Percentiles rank a stretch among this genome's conserved stretches.
Evolutionary conservation across 2,888 invertebrate genomes (phyloP).

Genomic region (Xestia c-nigrum): DNA sequence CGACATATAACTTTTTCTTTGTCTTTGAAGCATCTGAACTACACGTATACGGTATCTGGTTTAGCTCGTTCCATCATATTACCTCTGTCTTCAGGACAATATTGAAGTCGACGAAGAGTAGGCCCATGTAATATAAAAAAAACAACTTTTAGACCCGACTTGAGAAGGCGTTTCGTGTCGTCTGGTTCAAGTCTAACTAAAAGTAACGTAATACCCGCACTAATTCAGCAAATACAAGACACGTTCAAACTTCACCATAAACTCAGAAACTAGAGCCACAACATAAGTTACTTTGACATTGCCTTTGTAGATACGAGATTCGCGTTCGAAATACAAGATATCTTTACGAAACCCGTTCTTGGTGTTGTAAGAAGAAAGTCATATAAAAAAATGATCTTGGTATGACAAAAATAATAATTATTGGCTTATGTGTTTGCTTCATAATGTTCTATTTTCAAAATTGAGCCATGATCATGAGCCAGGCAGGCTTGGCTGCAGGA

Average conservation of each 20-base stretch:
- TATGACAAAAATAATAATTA: conserved; percentile 11
- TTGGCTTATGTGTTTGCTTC: conserved; percentile 8
- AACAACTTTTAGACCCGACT: neutral
- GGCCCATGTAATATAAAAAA: too few relatives aligned
- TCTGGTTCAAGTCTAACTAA: neutral
- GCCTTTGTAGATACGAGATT: conserved; percentile 39
- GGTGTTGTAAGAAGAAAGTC: conserved; percentile 52
- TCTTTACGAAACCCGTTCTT: conserved; percentile 47
- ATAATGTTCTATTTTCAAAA: conserved; percentile 3
- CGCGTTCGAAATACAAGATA: conserved; percentile 28
- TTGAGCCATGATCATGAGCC: neutral
- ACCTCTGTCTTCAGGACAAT: too few relatives aligned
- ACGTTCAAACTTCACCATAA: conserved; percentile 34
- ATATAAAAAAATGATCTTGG: conserved; percentile 31
- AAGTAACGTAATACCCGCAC: neutral
- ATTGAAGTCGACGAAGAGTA: too few relatives aligned
- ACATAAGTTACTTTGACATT: conserved; percentile 51
- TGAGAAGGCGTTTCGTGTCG: neutral
- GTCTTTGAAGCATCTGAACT: too few relatives aligned
- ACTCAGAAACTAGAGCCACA: conserved; percentile 21
- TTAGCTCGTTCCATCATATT: too few relatives aligned
- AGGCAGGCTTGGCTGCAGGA: neutral
- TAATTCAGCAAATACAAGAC: conserved; percentile 26
- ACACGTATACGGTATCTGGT: too few relatives aligned
- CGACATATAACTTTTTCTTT: too few relatives aligned